Conservation (phyloP, 2,113 vertebrate species). For the Harpagus bidentatus region DNA sequence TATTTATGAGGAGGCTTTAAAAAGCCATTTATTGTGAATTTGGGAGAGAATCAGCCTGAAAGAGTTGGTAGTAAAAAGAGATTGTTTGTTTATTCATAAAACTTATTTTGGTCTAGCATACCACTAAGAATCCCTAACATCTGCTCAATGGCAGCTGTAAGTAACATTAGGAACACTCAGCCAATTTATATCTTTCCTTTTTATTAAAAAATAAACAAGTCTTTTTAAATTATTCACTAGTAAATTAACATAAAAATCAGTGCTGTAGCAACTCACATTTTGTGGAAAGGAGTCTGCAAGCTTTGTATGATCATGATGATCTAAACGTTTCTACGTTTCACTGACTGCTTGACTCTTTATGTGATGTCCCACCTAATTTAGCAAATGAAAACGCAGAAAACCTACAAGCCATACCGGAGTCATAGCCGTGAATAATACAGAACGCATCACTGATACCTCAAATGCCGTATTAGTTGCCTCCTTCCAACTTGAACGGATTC, state of each 20-base stretch:
- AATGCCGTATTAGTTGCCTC: conserved; percentile 7
- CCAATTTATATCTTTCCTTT: conserved; percentile 63
- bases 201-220: conserved; percentile 81
- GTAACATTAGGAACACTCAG: conserved; percentile 51
- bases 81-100: conserved; percentile 58
- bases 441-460: conserved; percentile 40
- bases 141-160: conserved; percentile 51
- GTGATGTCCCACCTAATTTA: conserved; percentile 58
- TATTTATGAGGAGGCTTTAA: conserved; percentile 60
- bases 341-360: conserved; percentile 34
- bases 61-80: conserved; percentile 19
- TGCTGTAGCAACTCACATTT: conserved; percentile 16
- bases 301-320: not conserved
- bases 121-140: conserved; percentile 35
- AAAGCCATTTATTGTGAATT: conserved; percentile 32
- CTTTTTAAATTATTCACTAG: conserved; percentile 76
- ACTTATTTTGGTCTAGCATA: conserved; percentile 45
- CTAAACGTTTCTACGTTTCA: conserved; percentile 31
- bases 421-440: conserved; percentile 53
- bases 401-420: not conserved
- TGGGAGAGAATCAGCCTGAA: conserved; percentile 41
- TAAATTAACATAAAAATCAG: conserved; percentile 69
- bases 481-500: conserved; percentile 25
- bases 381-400: conserved; percentile 28
- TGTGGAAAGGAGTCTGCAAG: not conserved